These are phyloP conservation scores for Epinephelus moara DNA, from an alignment of 2,113 vertebrate genomes.

Conservation along the genomic window DNA sequence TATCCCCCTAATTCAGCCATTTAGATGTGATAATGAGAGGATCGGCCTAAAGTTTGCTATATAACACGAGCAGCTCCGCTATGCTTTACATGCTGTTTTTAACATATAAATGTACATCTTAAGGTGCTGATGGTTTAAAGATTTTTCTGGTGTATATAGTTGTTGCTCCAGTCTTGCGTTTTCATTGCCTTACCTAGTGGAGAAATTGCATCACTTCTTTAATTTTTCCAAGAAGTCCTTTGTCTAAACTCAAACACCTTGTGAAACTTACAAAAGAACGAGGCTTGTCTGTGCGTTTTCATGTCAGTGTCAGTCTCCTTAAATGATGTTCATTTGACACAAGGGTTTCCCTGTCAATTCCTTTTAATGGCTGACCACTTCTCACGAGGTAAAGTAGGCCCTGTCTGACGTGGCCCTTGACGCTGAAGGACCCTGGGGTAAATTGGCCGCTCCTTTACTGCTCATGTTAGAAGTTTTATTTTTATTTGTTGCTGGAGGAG, in stretches of 20 bases:
- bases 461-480: slow-evolving; percentile 63
- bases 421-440: slow-evolving; percentile 68
- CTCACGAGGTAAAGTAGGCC: slow-evolving; percentile 49
- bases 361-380: slow-evolving; percentile 68
- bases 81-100: slow-evolving; percentile 23
- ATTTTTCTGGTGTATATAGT: slow-evolving; percentile 14
- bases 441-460: slow-evolving; percentile 55
- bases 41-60: slow-evolving; percentile 27
- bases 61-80: slow-evolving; percentile 6
- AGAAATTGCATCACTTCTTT: slow-evolving; percentile 53
- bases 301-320: slow-evolving; percentile 34
- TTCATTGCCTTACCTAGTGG: slow-evolving; percentile 34
- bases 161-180: slow-evolving; percentile 48
- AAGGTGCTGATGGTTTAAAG: slow-evolving; percentile 8
- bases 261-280: slow-evolving; percentile 30
- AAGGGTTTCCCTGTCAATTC: slow-evolving; percentile 59
- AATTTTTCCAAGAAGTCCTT: slow-evolving; percentile 42
- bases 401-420: slow-evolving; percentile 63
- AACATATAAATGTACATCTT: slow-evolving; percentile 17
- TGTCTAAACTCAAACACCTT: slow-evolving; percentile 21
- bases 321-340: slow-evolving; percentile 67
- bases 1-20: slow-evolving; percentile 68
- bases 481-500: slow-evolving; percentile 62
- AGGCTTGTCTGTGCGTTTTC: slow-evolving; percentile 34
- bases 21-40: slow-evolving; percentile 70